Conservation (phyloP, 2,113 vertebrate species). For the Pelvicachromis taeniatus region DNA sequence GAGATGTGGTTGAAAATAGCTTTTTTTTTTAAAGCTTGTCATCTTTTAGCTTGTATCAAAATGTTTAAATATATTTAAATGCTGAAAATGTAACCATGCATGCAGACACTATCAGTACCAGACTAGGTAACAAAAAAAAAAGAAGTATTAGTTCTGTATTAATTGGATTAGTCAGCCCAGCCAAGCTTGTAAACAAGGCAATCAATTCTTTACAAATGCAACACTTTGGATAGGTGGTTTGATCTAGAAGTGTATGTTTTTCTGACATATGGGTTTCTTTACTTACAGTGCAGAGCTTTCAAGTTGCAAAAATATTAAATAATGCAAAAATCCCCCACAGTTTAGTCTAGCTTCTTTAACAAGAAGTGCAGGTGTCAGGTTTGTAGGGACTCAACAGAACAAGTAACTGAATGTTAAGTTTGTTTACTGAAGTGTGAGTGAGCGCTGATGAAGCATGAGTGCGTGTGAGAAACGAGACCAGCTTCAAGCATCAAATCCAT, state of each 20-base stretch:
- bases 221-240: background rate
- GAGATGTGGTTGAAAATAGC: background rate
- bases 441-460: constrained; percentile 32
- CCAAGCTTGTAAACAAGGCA: background rate
- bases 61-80: background rate
- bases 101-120: background rate
- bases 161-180: background rate
- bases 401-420: constrained; percentile 25
- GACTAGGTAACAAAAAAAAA: background rate
- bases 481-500: constrained; percentile 30
- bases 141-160: background rate
- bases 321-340: background rate
- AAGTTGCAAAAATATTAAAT: background rate
- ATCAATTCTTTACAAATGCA: background rate
- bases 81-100: background rate
- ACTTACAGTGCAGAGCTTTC: background rate
- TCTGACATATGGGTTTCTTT: background rate
- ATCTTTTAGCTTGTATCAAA: background rate
- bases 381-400: constrained; percentile 15
- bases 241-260: background rate
- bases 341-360: background rate
- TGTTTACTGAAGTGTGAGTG: constrained; percentile 35
- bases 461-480: constrained; percentile 1
- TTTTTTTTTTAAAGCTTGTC: background rate
- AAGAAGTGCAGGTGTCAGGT: constrained; percentile 15